These are phyloP conservation scores for Pogonocherus hispidulus DNA, from an alignment of 2,888 invertebrate species.

Conservation along the genomic window DNA sequence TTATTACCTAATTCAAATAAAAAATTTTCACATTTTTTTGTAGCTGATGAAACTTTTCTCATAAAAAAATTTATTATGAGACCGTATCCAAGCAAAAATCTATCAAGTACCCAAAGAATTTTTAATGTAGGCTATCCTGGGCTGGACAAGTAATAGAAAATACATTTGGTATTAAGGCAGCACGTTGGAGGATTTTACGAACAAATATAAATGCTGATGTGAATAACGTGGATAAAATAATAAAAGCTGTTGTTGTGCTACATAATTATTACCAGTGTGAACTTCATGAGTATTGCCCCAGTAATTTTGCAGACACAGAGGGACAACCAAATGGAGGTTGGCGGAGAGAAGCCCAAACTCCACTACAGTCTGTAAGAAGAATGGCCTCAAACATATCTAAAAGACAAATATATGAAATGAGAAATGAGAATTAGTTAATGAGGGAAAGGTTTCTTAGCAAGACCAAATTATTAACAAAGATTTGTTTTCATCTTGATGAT, in stretches of 20 bases:
- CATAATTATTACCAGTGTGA: neutral
- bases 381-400: conserved; percentile 3
- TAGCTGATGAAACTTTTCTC: neutral
- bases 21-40: neutral
- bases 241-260: too few relatives aligned
- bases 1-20: too few relatives aligned
- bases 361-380: conserved; percentile 1
- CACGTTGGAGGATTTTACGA: too few relatives aligned
- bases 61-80: neutral
- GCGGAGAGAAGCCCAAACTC: neutral
- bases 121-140: neutral
- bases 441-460: neutral
- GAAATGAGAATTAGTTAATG: neutral
- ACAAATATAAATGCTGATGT: too few relatives aligned
- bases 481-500: too few relatives aligned
- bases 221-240: too few relatives aligned
- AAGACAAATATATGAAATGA: neutral
- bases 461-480: neutral
- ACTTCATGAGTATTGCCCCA: conserved; percentile 7
- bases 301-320: neutral
- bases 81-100: neutral
- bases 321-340: neutral
- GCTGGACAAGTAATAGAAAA: neutral
- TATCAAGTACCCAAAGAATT: neutral
- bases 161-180: too few relatives aligned